A percentile compares a stretch with the other conserved stretches of the same genome.
Evolutionary conservation across 2,113 vertebrate species (phyloP).

Genomic region (Daphoenositta chrysoptera): DNA sequence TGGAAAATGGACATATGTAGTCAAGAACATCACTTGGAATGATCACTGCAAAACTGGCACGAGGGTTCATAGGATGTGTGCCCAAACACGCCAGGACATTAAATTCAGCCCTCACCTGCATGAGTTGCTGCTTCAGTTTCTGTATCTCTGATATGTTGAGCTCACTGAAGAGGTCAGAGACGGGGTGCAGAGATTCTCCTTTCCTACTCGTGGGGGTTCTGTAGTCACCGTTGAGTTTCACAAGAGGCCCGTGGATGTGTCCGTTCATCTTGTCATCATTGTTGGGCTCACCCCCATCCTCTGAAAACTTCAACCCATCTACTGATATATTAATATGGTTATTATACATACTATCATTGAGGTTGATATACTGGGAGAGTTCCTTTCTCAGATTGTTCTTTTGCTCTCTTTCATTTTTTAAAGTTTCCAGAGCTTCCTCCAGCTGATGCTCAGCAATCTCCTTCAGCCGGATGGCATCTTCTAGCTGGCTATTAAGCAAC

Average conservation of each 20-base stretch:
- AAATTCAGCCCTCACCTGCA: slow-evolving; percentile 82
- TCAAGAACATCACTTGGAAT: background rate
- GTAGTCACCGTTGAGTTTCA: slow-evolving; percentile 85
- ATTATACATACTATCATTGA: slow-evolving; percentile 88
- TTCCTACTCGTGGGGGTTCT: slow-evolving; percentile 77
- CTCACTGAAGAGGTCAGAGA: slow-evolving; percentile 97
- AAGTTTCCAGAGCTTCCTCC: slow-evolving; percentile 92
- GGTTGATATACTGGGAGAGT: slow-evolving; percentile 88
- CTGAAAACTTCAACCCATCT: slow-evolving; percentile 88
- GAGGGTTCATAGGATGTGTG: no score
- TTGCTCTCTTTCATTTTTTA: slow-evolving; percentile 94
- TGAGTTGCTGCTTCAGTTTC: slow-evolving; percentile 95
- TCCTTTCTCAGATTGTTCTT: slow-evolving; percentile 96
- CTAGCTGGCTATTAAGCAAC: slow-evolving; percentile 94
- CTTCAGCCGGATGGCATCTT: slow-evolving; percentile 92
- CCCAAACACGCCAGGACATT: background rate
- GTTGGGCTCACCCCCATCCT: slow-evolving; percentile 79
- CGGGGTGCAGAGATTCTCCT: slow-evolving; percentile 84
- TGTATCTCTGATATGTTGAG: slow-evolving; percentile 98
- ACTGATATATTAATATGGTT: slow-evolving; percentile 90
- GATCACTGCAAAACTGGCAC: background rate
- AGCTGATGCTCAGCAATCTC: slow-evolving; percentile 93
- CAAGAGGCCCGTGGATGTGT: slow-evolving; percentile 74
- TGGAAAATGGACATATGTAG: fast-evolving
- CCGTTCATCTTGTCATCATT: slow-evolving; percentile 88